Percentiles rank a stretch among this genome's conserved stretches.
These are phyloP conservation scores for Uropetala carovei DNA, from an alignment of 2,888 invertebrate genomes.

Conservation along the genomic window DNA sequence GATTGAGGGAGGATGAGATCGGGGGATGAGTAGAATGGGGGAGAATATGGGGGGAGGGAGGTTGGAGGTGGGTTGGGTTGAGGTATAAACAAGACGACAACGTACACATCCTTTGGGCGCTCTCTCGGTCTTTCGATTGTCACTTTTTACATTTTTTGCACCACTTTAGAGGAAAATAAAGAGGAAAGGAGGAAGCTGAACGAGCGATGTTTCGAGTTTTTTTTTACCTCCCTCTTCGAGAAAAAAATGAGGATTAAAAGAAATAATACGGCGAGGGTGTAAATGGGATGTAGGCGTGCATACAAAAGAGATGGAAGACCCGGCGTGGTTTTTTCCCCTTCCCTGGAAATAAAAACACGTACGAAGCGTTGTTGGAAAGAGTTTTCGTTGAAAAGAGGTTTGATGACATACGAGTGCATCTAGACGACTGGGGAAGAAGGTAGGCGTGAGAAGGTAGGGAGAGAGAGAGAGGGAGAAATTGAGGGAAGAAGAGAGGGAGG, in stretches of 20 bases:
- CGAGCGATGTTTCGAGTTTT: background rate
- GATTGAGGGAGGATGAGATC: background rate
- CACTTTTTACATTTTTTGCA: background rate
- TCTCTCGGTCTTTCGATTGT: slow-evolving; percentile 24
- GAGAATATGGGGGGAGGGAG: background rate
- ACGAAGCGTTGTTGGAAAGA: background rate
- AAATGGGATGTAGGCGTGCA: slow-evolving; percentile 20
- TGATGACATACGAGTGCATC: slow-evolving; percentile 21
- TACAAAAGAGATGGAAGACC: background rate
- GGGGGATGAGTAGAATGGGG: background rate
- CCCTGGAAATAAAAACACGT: background rate
- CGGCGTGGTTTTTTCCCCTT: background rate
- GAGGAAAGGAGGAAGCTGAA: background rate
- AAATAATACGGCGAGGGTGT: background rate
- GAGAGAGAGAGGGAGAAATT: background rate
- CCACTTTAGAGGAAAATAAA: background rate
- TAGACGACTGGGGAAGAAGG: background rate
- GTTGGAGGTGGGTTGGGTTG: no score
- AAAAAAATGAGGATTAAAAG: background rate
- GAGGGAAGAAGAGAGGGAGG: no score
- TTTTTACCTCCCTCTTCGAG: background rate
- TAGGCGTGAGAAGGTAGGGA: background rate
- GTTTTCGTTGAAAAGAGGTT: background rate
- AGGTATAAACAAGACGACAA: background rate
- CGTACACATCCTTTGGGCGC: slow-evolving; percentile 35